Conservation (phyloP, 2,888 invertebrate genomes). For the Odontothrips loti region DNA sequence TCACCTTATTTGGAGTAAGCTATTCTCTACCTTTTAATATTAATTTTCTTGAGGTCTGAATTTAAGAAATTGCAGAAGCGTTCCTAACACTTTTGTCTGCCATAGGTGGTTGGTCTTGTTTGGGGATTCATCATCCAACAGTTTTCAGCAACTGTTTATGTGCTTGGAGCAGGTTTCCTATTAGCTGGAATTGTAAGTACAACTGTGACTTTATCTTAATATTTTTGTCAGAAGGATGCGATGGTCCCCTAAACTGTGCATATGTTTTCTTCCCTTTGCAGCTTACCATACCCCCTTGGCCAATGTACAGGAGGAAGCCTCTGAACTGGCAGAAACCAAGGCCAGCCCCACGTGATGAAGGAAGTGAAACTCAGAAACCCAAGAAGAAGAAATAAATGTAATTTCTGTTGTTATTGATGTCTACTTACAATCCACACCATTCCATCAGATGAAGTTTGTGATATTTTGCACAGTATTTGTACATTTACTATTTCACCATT, state of each 20-base stretch:
- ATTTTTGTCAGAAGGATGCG: too few species aligned
- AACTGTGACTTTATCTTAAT: slow-evolving; percentile 64
- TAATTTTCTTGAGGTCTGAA: slow-evolving; percentile 14
- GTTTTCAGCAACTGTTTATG: slow-evolving; percentile 92
- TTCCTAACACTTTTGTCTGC: neutral
- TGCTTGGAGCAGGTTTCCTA: slow-evolving; percentile 84
- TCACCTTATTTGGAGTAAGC: slow-evolving; percentile 78
- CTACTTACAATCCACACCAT: neutral
- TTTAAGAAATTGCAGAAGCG: neutral
- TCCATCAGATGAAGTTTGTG: neutral
- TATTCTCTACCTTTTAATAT: slow-evolving; percentile 3
- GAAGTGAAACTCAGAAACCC: slow-evolving; percentile 39
- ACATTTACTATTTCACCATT: too few species aligned
- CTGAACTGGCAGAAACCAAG: slow-evolving; percentile 84
- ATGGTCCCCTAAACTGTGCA: neutral
- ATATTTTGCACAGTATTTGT: neutral
- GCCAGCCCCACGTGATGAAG: slow-evolving; percentile 45
- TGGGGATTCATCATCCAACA: slow-evolving; percentile 94
- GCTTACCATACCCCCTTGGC: slow-evolving; percentile 94
- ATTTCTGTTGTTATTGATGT: neutral
- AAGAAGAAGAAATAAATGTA: slow-evolving; percentile 51
- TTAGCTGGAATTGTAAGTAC: slow-evolving; percentile 72
- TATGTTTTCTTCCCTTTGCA: slow-evolving; percentile 41
- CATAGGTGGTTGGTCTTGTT: slow-evolving; percentile 71
- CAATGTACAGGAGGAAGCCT: slow-evolving; percentile 83